Base-by-base conservation (phyloP, 30 jellyfish, hydroid and myxozoan species). In the Mastigias papua region DNA sequence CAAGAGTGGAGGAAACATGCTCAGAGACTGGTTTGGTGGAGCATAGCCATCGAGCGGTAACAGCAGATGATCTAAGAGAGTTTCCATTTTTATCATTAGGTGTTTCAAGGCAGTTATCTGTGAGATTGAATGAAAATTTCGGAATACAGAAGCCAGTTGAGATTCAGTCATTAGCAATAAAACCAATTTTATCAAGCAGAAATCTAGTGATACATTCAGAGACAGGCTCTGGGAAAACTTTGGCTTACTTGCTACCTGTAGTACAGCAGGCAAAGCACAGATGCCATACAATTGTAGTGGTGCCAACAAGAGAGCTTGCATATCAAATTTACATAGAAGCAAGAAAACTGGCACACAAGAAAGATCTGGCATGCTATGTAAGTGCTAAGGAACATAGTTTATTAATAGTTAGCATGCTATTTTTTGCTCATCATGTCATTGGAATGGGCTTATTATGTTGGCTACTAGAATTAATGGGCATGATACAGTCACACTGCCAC, bases 261-360 rank as follows among this genome's bases (percentile, higher is more conserved):
- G 49, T 95, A 28, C 97, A 95, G 60, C 90, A 86, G 48, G 81
- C 90, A 26, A 94, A 90, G 66, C 34, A 63, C 37, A 67, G 81
- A 15, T 85, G 99, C 79, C 48, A 91, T 54, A 90, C 89, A 54
- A 72, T 95, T 1, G 85, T 95, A 7, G 84, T 86, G 30, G 99
- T 95, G 8, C 99, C 99, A 26, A 83, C 99, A 29, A 58, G 99
- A 31, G 99, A 95, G 50, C 91, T 95, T 15, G 99, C 99, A 34
- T 95, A 95, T 42, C 99, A 95, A 84, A 84, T 95, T 34, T 86
- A 95, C 66, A 76, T 87, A 26, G 98, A 88, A 46, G 95, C 95
- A 48, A 64, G 95, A 50, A 87, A 78, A 25, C 81, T 87, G 13
- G 51, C 90, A 28, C 51, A 73, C 0, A 69, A 54, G 29, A 68